Evolutionary conservation across 2,113 vertebrate species (phyloP), one percentile per base, ranked within the genome.

Genomic region (Podiceps cristatus): DNA sequence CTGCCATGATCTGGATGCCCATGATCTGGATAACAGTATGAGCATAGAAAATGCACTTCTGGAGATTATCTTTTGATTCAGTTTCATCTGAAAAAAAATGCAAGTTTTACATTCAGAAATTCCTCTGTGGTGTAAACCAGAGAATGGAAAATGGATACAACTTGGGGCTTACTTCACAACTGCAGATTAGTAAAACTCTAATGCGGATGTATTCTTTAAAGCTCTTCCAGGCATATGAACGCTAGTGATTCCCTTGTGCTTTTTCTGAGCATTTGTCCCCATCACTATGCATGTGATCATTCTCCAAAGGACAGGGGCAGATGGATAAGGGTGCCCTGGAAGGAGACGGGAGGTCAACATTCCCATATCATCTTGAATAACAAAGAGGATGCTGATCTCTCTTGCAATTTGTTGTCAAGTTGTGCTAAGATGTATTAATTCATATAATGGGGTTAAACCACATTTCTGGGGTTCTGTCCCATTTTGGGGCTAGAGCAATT

Each of bases 221-320:
- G 3, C 5, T 69, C 19, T 35, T 40, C 14, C 2, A 73, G 45
- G 33, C 10, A 25, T 2, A 1, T 1, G 3, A 73, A 47, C 7
- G 3, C 15, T 37, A 24, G 9, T 66, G 35, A 84, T 20, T 27
- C 27, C 14, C 5, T 47, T 76, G 22, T 18, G 12, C 3, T 79
- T 88, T 92, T 63, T 62, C 0, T 0, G 23, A 60, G 22, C 9
- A 4, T 60, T 76, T 72, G 25, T 31, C 5, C 11, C 17, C 11
- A 9, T 76, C 73, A 13, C 13, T 64, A 22, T 76, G 18, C 5
- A 7, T 40, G 7, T 6, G 2, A 22, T 27, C 56, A 17, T 66
- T 82, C 31, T 66, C 35, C 5, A 31, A 12, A 49, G 35, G 37
- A 15, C 3, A 47, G 40, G 2, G 25, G 7, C 5, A 60, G 50